Percentiles rank a stretch among this genome's conserved stretches.
Conservation (phyloP, 2,797 vertebrate genomes). For the Pangasius krempfi region DNA sequence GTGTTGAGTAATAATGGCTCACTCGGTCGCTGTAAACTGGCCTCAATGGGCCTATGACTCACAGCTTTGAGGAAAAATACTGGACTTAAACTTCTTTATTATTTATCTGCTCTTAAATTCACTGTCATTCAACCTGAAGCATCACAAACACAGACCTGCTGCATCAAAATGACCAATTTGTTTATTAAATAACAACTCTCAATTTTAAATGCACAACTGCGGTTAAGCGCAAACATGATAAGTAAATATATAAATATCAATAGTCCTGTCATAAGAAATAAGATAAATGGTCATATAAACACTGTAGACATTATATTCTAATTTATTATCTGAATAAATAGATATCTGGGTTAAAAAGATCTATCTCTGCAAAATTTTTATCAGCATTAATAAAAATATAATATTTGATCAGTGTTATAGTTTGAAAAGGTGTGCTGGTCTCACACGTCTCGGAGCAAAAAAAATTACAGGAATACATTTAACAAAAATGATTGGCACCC, state of each 20-base stretch:
- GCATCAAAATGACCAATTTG: neutral
- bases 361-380: neutral
- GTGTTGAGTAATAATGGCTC: constrained; percentile 19
- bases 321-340: neutral
- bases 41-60: constrained; percentile 7
- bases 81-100: constrained; percentile 16
- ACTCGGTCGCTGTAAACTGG: constrained; percentile 15
- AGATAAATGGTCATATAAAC: neutral
- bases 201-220: neutral
- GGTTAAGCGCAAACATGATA: neutral
- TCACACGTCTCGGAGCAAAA: neutral
- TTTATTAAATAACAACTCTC: neutral
- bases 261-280: neutral
- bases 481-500: neutral
- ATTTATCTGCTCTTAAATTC: constrained; percentile 15
- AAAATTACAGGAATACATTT: neutral
- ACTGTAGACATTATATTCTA: neutral
- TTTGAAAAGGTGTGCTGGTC: neutral
- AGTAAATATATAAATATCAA: neutral
- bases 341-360: neutral
- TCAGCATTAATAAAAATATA: neutral
- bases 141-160: neutral
- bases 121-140: constrained; percentile 15
- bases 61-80: constrained; percentile 9
- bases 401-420: neutral